Evolutionary conservation across 1,140 invertebrate genomes (phyloP), one percentile per base, ranked within the genome.

Genomic region (Zaprionus davidi): DNA sequence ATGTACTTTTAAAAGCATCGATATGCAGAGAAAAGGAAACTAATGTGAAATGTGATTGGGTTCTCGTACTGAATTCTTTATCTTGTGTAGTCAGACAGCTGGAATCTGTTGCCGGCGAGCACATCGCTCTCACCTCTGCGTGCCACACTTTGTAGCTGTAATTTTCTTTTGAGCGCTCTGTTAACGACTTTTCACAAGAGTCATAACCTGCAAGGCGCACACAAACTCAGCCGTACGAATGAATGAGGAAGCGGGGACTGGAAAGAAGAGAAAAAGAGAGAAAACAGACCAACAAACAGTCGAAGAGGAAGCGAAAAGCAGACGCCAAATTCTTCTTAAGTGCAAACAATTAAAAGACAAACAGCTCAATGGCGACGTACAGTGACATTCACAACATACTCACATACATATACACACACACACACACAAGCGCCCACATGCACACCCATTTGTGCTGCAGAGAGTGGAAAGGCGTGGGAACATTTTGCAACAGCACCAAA

Each of bases 281-380:
- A n/a, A 51, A 51, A 13, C 46, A 51, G 20, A 51, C 4, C 20
- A 12, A 51, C 20, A 24, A 51, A 51, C 22, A 24, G 46, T 51
- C 46, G 46, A 11, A 51, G 20, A 11, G 20, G 46, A 67, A 36
- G 26, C 55, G 26, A 58, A 67, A 67, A 64, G 59, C 76, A 69
- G 69, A 71, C 67, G 78, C 55, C 53, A 71, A 71, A 76, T 76
- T 76, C 60, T 59, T 76, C 85, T 84, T 84, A 88, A 88, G 84
- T 88, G 84, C 84, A 88, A 88, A 88, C 84, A 88, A 88, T 88
- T 88, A 88, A 88, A 88, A 88, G 79, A 85, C 84, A 88, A 88
- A 88, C 84, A 88, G 85, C 84, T 88, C 84, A 81, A 85, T 85
- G 82, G 64, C 69, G 57, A 62, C 68, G 57, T 71, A 62, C 72